These are phyloP conservation scores for western clawed frog (Xenopus tropicalis) DNA, from an alignment of 2,113 vertebrate species.

Conservation along the genomic window UCB_Xtro_10.0 CM004443.2:174865501-174866000, in stretches of 20 bases:
- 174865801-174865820: conserved; percentile 21
- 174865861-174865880: conserved; percentile 33
- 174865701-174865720: conserved; percentile 39
- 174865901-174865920: conserved; percentile 32
- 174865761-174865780: background rate
- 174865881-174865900: conserved; percentile 26
- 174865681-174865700: conserved; percentile 38
- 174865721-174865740: conserved; percentile 22
- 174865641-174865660: conserved; percentile 16
- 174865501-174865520: conserved; percentile 47
- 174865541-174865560: conserved; percentile 24
- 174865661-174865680: conserved; percentile 39
- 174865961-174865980: conserved; percentile 44
- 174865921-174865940: conserved; percentile 46
- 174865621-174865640: conserved; percentile 33
- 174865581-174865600: conserved; percentile 44
- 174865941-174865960: conserved; percentile 37
- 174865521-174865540: conserved; percentile 43
- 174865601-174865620: conserved; percentile 34
- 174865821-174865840: conserved; percentile 13
- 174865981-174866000: conserved; percentile 41
- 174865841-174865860: conserved; percentile 28
- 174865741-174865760: conserved; percentile 12
- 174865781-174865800: background rate
- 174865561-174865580: conserved; percentile 38